These are phyloP conservation scores for Procambarus virginalis DNA, from an alignment of 1,140 invertebrate genomes.

Conservation along the genomic window DNA sequence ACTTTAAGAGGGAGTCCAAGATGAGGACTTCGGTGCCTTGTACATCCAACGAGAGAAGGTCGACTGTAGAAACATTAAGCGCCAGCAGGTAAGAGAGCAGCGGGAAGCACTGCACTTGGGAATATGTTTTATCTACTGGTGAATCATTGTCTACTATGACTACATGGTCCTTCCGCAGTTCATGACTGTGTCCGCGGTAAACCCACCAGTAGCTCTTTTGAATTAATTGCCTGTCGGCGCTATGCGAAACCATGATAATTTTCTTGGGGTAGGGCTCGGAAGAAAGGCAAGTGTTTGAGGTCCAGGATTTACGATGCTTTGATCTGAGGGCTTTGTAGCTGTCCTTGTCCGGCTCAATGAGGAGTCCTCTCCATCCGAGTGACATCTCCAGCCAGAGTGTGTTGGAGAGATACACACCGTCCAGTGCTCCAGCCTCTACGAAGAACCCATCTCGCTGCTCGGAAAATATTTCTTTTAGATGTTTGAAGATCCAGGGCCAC, in stretches of 20 bases:
- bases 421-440: constrained; percentile 79
- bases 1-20: constrained; percentile 1
- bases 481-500: constrained; percentile 29
- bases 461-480: neutral
- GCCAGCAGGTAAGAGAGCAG: constrained; percentile 38
- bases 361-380: constrained; percentile 83
- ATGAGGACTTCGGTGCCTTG: constrained; percentile 28
- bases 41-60: constrained; percentile 42
- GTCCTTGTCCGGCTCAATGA: constrained; percentile 80
- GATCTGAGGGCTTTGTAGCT: constrained; percentile 69
- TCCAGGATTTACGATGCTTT: constrained; percentile 70
- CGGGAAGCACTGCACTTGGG: constrained; percentile 82
- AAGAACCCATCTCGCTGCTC: constrained; percentile 75
- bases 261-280: constrained; percentile 78
- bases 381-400: constrained; percentile 81
- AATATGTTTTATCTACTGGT: neutral
- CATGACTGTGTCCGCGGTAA: constrained; percentile 24
- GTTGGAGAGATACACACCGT: constrained; percentile 78
- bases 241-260: neutral
- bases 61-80: constrained; percentile 38
- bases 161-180: neutral
- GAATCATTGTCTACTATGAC: neutral
- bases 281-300: constrained; percentile 72
- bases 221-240: neutral
- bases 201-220: neutral